Evolutionary conservation across 2,888 invertebrate species (phyloP), one percentile per base, ranked within the genome.

Genomic region (Aphodius sticticus): DNA sequence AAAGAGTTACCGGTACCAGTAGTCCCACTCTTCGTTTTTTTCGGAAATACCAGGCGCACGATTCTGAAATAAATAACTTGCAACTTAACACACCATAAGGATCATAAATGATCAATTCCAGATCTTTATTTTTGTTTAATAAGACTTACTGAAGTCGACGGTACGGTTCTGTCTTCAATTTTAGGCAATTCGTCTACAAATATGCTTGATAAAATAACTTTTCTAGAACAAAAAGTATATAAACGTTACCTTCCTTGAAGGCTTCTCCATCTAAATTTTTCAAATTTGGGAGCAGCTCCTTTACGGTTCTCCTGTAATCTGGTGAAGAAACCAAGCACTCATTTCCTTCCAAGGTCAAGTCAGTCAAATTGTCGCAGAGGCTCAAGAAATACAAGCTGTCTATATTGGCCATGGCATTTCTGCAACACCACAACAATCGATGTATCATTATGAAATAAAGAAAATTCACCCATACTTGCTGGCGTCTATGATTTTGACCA

Each of bases 401-500:
- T 15, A 88, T 82, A 81, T 87, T 84, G 69, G 82, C 82, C 12
- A 90, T 84, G n/a, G 80, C 81, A 83, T 90, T 90, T 77, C 89
- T 89, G 78, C 80, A 86, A 86, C 53, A 72, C 26, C 76, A 72
- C 82, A 70, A 79, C n/a, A 71, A 70, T 77, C n/a, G 35, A 81
- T 77, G 71, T 69, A 36, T 76, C 15, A 15, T 76, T 53, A 74
- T 69, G 9, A 69, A 70, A 77, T 69, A 36, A 2, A 36, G 75
- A 16, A 75, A 35, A 35, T 7, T n/a, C 37, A 75, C 3, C 6
- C 77, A 85, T 84, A 90, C 91, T 87, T 87, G 82, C 85, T 83
- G 3, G 90, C 85, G 86, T 91, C 91, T 0, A 92, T 83, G 14
- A 89, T 86, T 81, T 87, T 87, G 6, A 92, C 85, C 69, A 89